These are phyloP conservation scores for Cosmopolites sordidus DNA, from an alignment of 2,888 invertebrate species.

Conservation along the genomic window DNA sequence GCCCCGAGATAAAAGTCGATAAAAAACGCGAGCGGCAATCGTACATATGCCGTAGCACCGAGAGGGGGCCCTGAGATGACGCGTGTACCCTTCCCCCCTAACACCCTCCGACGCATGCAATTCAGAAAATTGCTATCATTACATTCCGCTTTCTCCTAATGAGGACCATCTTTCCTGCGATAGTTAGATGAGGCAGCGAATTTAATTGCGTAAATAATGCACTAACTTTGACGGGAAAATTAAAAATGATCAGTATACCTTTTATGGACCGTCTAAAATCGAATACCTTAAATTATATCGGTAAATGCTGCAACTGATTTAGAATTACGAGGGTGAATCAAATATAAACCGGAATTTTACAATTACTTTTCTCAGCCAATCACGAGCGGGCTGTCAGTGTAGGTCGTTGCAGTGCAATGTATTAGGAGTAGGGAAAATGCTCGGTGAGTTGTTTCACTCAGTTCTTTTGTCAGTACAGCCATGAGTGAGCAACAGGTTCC, in stretches of 20 bases:
- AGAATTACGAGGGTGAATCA: too few relatives aligned
- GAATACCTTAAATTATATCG: too few relatives aligned
- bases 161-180: slow-evolving; percentile 28
- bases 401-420: too few relatives aligned
- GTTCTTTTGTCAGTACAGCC: too few relatives aligned
- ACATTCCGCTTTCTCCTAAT: slow-evolving; percentile 34
- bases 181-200: slow-evolving; percentile 9
- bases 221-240: neutral
- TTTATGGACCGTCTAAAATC: too few relatives aligned
- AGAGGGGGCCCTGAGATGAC: neutral
- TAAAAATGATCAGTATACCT: neutral
- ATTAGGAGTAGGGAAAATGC: too few relatives aligned
- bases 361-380: too few relatives aligned
- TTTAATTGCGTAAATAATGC: neutral
- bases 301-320: too few relatives aligned
- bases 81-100: slow-evolving; percentile 6
- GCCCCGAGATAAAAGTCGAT: slow-evolving; percentile 35
- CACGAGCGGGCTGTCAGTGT: too few relatives aligned
- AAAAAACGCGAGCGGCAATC: slow-evolving; percentile 37
- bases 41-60: slow-evolving; percentile 32
- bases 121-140: slow-evolving; percentile 37
- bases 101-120: slow-evolving; percentile 31
- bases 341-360: too few relatives aligned
- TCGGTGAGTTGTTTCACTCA: too few relatives aligned
- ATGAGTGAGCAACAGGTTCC: too few relatives aligned